phyloP scores from a whole-genome alignment of 23 tunicate species.

The Halocynthia aurantium region DNA sequence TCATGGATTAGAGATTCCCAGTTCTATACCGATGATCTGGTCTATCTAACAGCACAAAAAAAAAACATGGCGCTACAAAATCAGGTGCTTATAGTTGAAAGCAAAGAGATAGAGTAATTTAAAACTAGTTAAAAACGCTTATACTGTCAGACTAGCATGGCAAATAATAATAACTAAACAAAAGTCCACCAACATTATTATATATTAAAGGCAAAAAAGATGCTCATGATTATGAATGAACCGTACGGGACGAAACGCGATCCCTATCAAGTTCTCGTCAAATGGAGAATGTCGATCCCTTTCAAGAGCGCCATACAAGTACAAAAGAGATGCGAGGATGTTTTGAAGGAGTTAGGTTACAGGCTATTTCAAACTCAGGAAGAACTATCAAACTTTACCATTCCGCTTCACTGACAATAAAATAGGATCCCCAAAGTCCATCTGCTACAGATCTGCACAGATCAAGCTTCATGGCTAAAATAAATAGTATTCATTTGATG shows the following conservation, averaged over 20 bases:
- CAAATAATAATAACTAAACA: too few relatives aligned
- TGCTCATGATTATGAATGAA: neutral
- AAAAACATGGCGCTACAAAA: neutral
- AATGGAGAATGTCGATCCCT: neutral
- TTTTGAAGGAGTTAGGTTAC: neutral
- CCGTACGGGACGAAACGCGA: neutral
- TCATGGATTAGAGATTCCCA: neutral
- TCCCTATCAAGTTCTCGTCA: neutral
- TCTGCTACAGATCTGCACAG: too few relatives aligned
- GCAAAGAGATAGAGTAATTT: too few relatives aligned
- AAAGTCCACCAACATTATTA: neutral
- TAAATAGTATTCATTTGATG: too few relatives aligned
- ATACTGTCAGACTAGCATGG: too few relatives aligned
- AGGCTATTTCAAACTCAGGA: neutral
- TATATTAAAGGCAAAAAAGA: neutral
- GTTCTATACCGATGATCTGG: neutral
- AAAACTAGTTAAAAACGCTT: too few relatives aligned
- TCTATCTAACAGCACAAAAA: neutral
- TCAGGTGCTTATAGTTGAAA: neutral
- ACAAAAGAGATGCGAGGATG: neutral
- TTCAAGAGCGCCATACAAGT: neutral
- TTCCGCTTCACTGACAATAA: neutral
- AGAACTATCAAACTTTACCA: conserved; percentile 1
- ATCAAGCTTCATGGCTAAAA: too few relatives aligned
- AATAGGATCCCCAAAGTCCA: too few relatives aligned